Evolutionary conservation across 2,113 vertebrate genomes (phyloP).

Genomic region (Opisthocomus hoazin): DNA sequence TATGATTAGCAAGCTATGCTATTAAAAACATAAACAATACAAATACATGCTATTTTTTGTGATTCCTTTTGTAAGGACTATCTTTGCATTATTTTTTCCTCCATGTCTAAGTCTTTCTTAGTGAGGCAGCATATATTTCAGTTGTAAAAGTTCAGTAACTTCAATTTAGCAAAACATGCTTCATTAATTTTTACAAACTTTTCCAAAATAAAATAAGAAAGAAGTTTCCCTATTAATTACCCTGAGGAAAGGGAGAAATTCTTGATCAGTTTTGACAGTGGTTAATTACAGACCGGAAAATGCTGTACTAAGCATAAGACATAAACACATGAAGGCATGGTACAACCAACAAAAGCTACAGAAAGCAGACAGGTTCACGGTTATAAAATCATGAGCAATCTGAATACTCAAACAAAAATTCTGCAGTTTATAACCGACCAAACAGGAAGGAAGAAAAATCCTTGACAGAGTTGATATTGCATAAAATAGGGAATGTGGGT

Average conservation of each 20-base stretch:
- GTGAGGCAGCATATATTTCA: background rate
- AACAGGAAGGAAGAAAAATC: background rate
- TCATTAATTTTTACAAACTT: slow-evolving; percentile 63
- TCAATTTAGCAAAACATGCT: slow-evolving; percentile 26
- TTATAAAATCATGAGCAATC: background rate
- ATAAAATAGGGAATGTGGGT: background rate
- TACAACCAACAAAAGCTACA: background rate
- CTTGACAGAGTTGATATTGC: background rate
- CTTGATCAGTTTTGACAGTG: slow-evolving; percentile 19
- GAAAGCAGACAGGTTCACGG: background rate
- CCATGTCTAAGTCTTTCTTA: background rate
- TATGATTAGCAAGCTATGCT: background rate
- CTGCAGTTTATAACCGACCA: background rate
- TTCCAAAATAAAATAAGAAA: slow-evolving; percentile 58
- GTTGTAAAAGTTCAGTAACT: slow-evolving; percentile 31
- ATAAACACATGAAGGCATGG: background rate
- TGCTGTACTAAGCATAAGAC: background rate
- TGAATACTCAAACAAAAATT: background rate
- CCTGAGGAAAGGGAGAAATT: background rate
- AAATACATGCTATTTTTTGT: slow-evolving; percentile 18
- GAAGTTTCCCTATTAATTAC: slow-evolving; percentile 23
- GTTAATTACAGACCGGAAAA: slow-evolving; percentile 27
- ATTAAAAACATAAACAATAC: slow-evolving; percentile 21
- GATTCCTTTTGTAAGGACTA: background rate
- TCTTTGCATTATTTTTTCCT: background rate